A percentile compares a stretch with the other conserved stretches of the same genome.
These are phyloP conservation scores for Macaca nemestrina DNA, from an alignment of 2,113 vertebrate species.

Conservation along the genomic window DNA sequence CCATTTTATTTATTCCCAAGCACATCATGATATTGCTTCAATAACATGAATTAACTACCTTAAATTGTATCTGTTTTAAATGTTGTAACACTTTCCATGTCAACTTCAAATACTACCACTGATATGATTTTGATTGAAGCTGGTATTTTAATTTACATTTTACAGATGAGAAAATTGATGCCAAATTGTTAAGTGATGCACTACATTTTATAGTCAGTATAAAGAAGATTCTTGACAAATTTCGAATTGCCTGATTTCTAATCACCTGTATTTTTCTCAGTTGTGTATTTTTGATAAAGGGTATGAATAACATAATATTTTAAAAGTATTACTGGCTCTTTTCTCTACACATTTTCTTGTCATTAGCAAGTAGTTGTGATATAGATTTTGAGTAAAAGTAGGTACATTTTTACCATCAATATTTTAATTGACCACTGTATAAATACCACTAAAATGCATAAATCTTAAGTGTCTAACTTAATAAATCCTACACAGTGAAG, in stretches of 20 bases:
- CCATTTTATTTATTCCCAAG: not conserved
- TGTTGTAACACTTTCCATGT: not conserved
- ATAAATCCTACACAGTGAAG: not conserved
- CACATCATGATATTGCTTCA: not conserved
- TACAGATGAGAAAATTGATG: not conserved
- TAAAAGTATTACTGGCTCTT: not conserved
- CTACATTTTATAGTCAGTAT: not conserved
- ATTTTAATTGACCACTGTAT: not conserved
- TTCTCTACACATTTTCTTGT: not conserved
- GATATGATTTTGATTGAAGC: not conserved
- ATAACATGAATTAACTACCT: not conserved
- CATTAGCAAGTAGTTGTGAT: not conserved
- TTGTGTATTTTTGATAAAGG: not conserved
- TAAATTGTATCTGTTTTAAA: not conserved
- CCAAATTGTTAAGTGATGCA: not conserved
- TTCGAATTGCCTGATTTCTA: not conserved
- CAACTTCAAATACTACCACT: not conserved
- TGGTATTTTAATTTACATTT: not conserved
- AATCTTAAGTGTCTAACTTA: not conserved
- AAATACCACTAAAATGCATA: not conserved
- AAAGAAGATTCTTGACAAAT: not conserved
- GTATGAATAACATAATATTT: not conserved
- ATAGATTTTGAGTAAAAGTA: not conserved
- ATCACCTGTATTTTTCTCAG: not conserved
- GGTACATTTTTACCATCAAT: not conserved